Evolutionary conservation across 2,888 invertebrate species (phyloP), one percentile per base, ranked within the genome.

Genomic region (Rhorus exstirpatorius): DNA sequence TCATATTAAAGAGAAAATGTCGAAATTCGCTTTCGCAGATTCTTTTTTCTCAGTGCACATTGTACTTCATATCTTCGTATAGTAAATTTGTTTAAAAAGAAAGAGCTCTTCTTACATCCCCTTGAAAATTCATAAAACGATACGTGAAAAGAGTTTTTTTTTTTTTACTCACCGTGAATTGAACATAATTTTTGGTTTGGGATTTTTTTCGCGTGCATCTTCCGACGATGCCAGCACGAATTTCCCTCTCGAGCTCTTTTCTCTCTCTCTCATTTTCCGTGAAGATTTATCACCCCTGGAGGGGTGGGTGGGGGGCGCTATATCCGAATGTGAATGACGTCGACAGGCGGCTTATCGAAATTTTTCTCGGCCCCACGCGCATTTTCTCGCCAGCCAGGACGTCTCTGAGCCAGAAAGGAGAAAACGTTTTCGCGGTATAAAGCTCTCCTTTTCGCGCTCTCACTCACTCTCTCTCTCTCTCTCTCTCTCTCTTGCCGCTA

Each of bases 131-230:
- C 31, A 14, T 12, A 41, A 24, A 68, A 68, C 60, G 49, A 61
- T 61, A 38, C 12, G 60, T 21, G 21, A 44, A 14, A 14, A 35
- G 31, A 35, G 12, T 38, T 31, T 24, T 31, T 38, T 7, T 58
- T 19, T 61, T n/a, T 61, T 67, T 35, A 41, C 38, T 74, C n/a
- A n/a, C n/a, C 53, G 79, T 75, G 75, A 68, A 63, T 63, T 53
- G 53, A 79, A 80, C 75, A 70, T 88, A 86, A 86, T 87, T 87
- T 83, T 84, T 41, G 31, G 53, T 63, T 21, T 31, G 41, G 26
- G 21, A n/a, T 24, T 49, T 60, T 60, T 65, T 79, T 79, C 67
- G 31, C 55, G 46, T 53, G 41, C n/a, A 44, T 31, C 51, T 38
- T 46, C 24, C 55, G 49, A 70, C 55, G 26, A 65, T 75, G 53